Percentiles rank a stretch among this genome's conserved stretches.
Conservation (phyloP, 2,113 vertebrate genomes). For the Python bivittatus region DNA sequence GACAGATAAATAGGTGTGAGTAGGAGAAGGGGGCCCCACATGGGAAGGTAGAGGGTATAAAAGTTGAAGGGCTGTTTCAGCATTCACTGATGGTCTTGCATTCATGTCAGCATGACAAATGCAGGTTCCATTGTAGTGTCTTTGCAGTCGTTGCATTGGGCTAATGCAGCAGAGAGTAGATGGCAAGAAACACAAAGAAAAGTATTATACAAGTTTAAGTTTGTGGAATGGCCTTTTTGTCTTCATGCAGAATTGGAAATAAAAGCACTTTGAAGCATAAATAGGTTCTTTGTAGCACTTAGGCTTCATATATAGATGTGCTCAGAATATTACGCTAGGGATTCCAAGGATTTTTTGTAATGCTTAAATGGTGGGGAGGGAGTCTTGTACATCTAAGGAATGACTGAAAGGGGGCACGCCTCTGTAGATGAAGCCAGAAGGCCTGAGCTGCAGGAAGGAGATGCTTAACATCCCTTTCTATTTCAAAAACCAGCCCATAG, state of each 20-base stretch:
- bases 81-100: constrained; percentile 22
- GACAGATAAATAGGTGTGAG: constrained; percentile 53
- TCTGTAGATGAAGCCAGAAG: not conserved
- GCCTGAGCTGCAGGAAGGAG: not conserved
- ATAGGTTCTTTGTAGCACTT: not conserved
- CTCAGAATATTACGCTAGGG: not conserved
- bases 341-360: not conserved
- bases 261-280: rapidly evolving
- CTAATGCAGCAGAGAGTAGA: not conserved
- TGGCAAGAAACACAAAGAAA: constrained; percentile 13
- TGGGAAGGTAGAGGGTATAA: not conserved
- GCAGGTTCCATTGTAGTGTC: not conserved
- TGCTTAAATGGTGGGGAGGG: not conserved
- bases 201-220: constrained; percentile 10
- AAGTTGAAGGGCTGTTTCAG: constrained; percentile 19
- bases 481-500: not conserved
- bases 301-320: constrained; percentile 1
- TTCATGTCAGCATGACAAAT: constrained; percentile 35
- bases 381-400: not conserved
- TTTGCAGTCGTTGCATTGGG: not conserved
- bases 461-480: not conserved
- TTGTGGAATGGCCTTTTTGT: not conserved
- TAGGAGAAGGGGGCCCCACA: constrained; percentile 22
- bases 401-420: not conserved
- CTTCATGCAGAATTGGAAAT: not conserved